Base-by-base conservation (phyloP, 2,797 vertebrate species). In the Sebastes hubbsi region DNA sequence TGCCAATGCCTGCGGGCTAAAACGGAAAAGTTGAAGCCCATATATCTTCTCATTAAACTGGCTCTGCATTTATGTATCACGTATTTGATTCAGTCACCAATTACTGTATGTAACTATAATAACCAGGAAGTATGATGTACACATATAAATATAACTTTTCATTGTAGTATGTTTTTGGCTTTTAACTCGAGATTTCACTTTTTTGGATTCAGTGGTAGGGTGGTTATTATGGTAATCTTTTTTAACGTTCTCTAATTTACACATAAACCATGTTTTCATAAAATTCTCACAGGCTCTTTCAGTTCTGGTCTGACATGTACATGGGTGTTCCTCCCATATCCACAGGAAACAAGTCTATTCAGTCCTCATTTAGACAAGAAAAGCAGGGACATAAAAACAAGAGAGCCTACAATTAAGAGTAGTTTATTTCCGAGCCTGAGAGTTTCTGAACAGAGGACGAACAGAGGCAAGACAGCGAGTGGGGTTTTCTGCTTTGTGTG, bases 281-380 rank as follows among this genome's bases (percentile, higher is more conserved):
- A 77, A 84, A 73, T 76, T 78, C 49, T 78, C 78, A 76, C 64
- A 46, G 54, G 36, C 71, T 78, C 55, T 80, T 75, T 59, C 16
- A 56, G 59, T 75, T 83, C 56, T 78, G 34, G 66, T 58, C 58
- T 77, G 64, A 65, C 38, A 69, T 78, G 73, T 30, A 46, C 64
- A 80, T 68, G 79, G 75, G 77, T 74, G 76, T 83, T 87, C 75
- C 73, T 80, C 67, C 79, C 76, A 78, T 71, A 82, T 72, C 67
- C 77, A 81, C 80, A 85, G 86, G 67, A 89, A 89, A 85, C 52
- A 65, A 72, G 64, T 89, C 77, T 61, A 83, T 81, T 72, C 29
- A 82, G 56, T 77, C 64, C 54, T 74, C 78, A 71, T 85, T 79
- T 72, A 77, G 82, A 82, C 71, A 79, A 76, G 68, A 87, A 77